Evolutionary conservation across 2,113 vertebrate species (phyloP), one percentile per base, ranked within the genome.

Genomic region (Sebastes schlegelii): DNA sequence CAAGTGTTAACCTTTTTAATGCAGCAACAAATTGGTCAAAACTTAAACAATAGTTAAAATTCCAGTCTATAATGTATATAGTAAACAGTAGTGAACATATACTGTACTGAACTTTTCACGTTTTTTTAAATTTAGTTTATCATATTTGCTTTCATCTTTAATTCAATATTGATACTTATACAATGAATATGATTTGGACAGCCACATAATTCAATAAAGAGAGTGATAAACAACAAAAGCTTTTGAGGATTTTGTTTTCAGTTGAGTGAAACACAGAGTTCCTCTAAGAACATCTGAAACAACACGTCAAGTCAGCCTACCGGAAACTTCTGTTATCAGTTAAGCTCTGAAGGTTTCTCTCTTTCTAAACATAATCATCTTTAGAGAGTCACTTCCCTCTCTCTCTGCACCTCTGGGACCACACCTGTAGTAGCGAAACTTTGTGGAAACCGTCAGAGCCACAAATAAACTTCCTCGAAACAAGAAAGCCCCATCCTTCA

Each of bases 351-450:
- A 2, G 77, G 14, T 42, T 61, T 77, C 61, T 74, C 26, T 49
- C 8, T 74, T 74, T 77, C 79, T 83, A 67, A 86, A 77, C 4
- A 19, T 77, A 34, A 4, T 58, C 49, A 55, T 79, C 2, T 66
- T 55, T 65, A 54, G 57, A 82, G 57, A 79, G 0, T 52, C 48
- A 51, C 74, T n/a, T 79, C 75, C 19, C 57, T 3, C 5, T 70
- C 1, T n/a, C 23, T 57, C 34, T 57, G 54, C 49, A n/a, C 79
- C 46, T 52, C 21, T 58, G 82, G 72, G 86, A 86, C 19, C 60
- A 80, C 86, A 90, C 65, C 61, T 88, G 89, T 8, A n/a, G 5
- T 23, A 26, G 67, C 34, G 58, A 74, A 89, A 81, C 80, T 78
- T n/a, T 58, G 57, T 64, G 54, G 57, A 80, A 89, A 86, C 77